Base-by-base conservation (phyloP, 2,888 invertebrate species). In the Agrotis puta region DNA sequence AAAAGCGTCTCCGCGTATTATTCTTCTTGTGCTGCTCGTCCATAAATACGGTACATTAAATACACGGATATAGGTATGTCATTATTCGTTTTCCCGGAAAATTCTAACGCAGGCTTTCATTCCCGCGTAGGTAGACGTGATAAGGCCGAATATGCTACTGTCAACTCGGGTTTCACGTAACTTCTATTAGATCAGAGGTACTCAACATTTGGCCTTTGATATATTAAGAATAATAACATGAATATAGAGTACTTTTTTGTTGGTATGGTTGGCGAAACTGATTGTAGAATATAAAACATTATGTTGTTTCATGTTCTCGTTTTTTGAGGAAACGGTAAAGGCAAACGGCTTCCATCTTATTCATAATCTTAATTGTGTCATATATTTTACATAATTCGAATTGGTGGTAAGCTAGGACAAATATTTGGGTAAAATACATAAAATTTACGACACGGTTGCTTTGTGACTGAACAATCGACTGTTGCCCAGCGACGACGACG, bases 51-150 rank as follows among this genome's bases (percentile, higher is more conserved):
- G 59, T 70, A 77, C 59, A 64, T 64, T 61, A 16, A 77, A 81
- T 64, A 64, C 9, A n/a, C 4, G 51, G 45, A 66, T 53, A 58
- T 50, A n/a, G n/a, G n/a, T n/a, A 48, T 74, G 24, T 47, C 20
- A 47, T 57, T 50, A 71, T 77, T 64, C 71, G n/a, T 47, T 67
- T 81, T 58, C 61, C 56, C 9, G 53, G 78, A 64, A 79, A 61
- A 70, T 53, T 64, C 39, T 59, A 47, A 27, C 24, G 18, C 6
- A 45, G 20, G 54, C 7, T 27, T 70, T 45, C 47, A 43, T 22
- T 59, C n/a, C 22, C 14, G 78, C 72, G 63, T 61, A 57, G 18
- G 45, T 39, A 51, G 48, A 53, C 33, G 24, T 6, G 50, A 75
- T 63, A 57, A 56, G 33, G 47, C 47, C 39, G 70, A 64, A 59